Conservation (phyloP, 2,797 vertebrate genomes). For the Macroramphosus scolopax region DNA sequence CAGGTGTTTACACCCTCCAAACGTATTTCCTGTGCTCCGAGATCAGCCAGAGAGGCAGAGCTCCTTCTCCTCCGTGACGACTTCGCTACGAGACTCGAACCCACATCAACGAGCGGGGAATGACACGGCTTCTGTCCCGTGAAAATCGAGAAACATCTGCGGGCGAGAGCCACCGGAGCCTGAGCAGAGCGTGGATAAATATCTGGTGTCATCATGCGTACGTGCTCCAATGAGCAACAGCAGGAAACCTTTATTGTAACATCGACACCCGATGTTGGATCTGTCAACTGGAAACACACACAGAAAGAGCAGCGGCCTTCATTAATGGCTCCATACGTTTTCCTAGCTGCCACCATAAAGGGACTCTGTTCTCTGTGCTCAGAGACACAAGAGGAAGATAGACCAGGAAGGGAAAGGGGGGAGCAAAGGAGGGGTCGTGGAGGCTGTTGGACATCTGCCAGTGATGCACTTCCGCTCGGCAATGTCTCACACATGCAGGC, state of each 20-base stretch:
- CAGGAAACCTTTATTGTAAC: constrained; percentile 7
- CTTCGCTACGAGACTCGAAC: constrained; percentile 29
- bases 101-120: constrained; percentile 1
- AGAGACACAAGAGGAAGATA: constrained; percentile 73
- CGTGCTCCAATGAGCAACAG: constrained; percentile 15
- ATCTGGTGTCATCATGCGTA: constrained; percentile 2
- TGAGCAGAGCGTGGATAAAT: constrained; percentile 19
- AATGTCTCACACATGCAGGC: constrained; percentile 60
- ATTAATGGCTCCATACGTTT: constrained; percentile 48
- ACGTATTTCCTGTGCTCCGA: constrained; percentile 75
- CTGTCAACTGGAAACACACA: constrained; percentile 25
- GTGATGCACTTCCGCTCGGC: constrained; percentile 75
- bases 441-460: constrained; percentile 69
- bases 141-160: constrained; percentile 2
- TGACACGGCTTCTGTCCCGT: constrained; percentile 21
- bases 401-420: constrained; percentile 64
- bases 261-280: constrained; percentile 14
- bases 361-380: constrained; percentile 61
- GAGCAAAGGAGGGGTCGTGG: constrained; percentile 22
- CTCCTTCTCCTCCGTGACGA: constrained; percentile 29
- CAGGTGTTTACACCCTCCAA: constrained; percentile 77
- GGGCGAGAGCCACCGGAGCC: neutral
- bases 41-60: constrained; percentile 39
- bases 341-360: constrained; percentile 55
- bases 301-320: constrained; percentile 49